These are phyloP conservation scores for Sylvilagus floridanus DNA, from an alignment of 2,797 vertebrate genomes.

Conservation along the genomic window DNA sequence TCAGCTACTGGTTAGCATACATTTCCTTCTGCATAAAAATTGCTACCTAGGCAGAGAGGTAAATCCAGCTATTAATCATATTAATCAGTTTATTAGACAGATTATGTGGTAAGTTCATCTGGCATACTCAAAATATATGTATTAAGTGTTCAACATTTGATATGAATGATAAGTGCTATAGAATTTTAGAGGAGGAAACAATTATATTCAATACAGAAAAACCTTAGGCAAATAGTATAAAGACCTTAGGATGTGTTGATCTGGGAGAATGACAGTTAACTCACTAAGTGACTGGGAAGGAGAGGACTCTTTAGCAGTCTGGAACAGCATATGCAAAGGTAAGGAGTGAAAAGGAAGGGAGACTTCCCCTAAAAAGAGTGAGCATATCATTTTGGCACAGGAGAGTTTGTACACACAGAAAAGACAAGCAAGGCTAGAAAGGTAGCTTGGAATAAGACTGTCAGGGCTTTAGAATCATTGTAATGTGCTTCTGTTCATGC, in stretches of 20 bases:
- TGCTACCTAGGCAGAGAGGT: background rate
- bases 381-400: slow-evolving; percentile 24
- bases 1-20: background rate
- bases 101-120: background rate
- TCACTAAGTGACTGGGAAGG: background rate
- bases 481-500: background rate
- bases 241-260: background rate
- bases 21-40: background rate
- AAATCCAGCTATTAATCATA: background rate
- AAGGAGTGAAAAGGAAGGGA: background rate
- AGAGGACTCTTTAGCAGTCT: background rate
- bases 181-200: background rate
- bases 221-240: background rate
- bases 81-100: background rate
- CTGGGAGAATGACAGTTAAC: slow-evolving; percentile 8
- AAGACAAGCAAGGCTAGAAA: background rate
- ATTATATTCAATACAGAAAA: background rate
- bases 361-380: background rate
- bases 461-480: background rate
- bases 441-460: background rate
- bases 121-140: background rate
- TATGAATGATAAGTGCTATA: background rate
- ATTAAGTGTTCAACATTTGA: background rate
- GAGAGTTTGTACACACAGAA: background rate
- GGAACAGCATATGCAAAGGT: background rate